Evolutionary conservation across 2,797 vertebrate species (phyloP).

Genomic region (Lates japonicus): DNA sequence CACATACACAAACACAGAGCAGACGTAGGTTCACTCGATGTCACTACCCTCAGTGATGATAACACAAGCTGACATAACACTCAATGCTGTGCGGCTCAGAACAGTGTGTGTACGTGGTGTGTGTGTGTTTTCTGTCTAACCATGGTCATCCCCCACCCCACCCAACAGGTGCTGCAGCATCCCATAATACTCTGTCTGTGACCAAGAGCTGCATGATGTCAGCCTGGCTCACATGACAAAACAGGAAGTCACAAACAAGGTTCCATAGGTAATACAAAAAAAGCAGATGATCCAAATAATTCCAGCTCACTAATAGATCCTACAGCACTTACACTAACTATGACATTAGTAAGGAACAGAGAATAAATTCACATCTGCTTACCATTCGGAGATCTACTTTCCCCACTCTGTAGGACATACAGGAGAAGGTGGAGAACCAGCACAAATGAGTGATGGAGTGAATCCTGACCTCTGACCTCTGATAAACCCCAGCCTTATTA

Average conservation of each 20-base stretch:
- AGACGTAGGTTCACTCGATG: constrained; percentile 61
- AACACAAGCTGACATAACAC: constrained; percentile 70
- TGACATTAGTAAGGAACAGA: not conserved
- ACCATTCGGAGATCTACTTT: not conserved
- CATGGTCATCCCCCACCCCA: constrained; percentile 15
- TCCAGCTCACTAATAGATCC: not conserved
- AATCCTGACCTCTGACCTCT: constrained; percentile 6
- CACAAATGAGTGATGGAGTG: not conserved
- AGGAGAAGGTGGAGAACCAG: not conserved
- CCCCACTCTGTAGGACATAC: not conserved
- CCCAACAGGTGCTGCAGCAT: constrained; percentile 33
- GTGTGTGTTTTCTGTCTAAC: constrained; percentile 32
- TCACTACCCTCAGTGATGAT: constrained; percentile 61
- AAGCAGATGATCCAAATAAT: not conserved
- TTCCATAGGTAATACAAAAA: not conserved
- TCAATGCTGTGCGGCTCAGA: constrained; percentile 61
- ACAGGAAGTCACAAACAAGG: constrained; percentile 46
- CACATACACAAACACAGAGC: constrained; percentile 10
- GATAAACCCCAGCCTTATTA: not conserved
- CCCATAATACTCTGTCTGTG: constrained; percentile 39
- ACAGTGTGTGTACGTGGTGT: constrained; percentile 25
- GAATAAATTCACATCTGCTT: not conserved
- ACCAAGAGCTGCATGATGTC: constrained; percentile 34
- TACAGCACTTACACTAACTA: not conserved
- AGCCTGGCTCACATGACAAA: constrained; percentile 48